A percentile compares a stretch with the other conserved stretches of the same genome.
phyloP scores from a whole-genome alignment of 2,888 invertebrate species.

The Coremacera marginata region DNA sequence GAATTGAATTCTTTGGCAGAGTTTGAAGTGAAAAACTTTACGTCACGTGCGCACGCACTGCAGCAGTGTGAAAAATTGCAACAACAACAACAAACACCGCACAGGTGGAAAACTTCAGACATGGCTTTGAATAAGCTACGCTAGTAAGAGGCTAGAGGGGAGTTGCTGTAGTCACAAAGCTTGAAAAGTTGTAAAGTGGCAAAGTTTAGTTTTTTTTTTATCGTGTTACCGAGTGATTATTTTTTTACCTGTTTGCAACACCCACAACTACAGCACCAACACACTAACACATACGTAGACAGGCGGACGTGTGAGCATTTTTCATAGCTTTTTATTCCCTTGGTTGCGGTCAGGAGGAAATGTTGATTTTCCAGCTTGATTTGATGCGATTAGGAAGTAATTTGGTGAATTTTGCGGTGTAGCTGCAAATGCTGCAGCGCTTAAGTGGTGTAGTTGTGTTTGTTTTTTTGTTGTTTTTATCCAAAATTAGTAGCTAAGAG shows the following conservation, averaged over 20 bases:
- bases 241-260: slow-evolving; percentile 28
- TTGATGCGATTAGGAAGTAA: slow-evolving; percentile 63
- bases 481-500: neutral
- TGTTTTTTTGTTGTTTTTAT: no score
- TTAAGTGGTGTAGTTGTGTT: neutral
- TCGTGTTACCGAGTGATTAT: neutral
- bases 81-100: slow-evolving; percentile 6
- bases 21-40: slow-evolving; percentile 26
- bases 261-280: slow-evolving; percentile 27
- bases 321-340: neutral
- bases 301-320: neutral
- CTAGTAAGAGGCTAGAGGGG: neutral
- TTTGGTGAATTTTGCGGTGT: slow-evolving; percentile 48
- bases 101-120: slow-evolving; percentile 27
- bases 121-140: neutral
- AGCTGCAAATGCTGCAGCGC: neutral
- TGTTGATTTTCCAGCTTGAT: slow-evolving; percentile 35
- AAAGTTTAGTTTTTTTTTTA: neutral
- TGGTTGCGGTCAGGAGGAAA: slow-evolving; percentile 13
- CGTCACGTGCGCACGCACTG: slow-evolving; percentile 40
- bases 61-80: slow-evolving; percentile 44
- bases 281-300: slow-evolving; percentile 22
- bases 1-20: slow-evolving; percentile 16
- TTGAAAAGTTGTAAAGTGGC: neutral
- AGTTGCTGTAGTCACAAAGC: neutral